Evolutionary conservation across 2,888 invertebrate species (phyloP), one percentile per base, ranked within the genome.

Genomic region (Sphinx pinastri): DNA sequence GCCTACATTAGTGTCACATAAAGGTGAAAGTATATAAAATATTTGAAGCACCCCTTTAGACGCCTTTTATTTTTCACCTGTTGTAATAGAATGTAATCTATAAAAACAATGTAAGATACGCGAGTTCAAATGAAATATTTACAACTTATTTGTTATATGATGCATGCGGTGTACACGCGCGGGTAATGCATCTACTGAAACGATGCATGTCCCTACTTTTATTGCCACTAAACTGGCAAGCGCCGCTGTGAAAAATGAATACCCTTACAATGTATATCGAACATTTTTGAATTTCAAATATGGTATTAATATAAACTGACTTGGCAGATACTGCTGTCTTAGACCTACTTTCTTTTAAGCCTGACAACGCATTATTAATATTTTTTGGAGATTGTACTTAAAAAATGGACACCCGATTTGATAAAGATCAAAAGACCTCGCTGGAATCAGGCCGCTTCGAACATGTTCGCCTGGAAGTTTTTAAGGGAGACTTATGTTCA

Each of bases 221-320:
- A 70, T 58, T 57, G 59, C 70, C 52, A 67, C 70, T 70, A 70
- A 70, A 70, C 67, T 67, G 58, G 67, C n/a, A 19, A 19, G 52
- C 49, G 49, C 67, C 54, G 14, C 66, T 12, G 25, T 67, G 70
- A 70, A 70, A 70, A 67, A 70, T 70, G 70, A 67, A 70, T 70
- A 58, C 14, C 16, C 45, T 49, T 19, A 69, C 69, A 54, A 63
- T 70, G 58, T 70, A 58, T 38, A 38, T 25, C 16, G 45, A 69
- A 52, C 38, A 59, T 60, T 69, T 60, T 38, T 13, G n/a, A 51
- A 31, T 68, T 58, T 68, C n/a, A 68, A 25, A 68, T 45, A 8
- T 5, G 38, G 5, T 5, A 38, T 38, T 7, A 38, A 38, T 38
- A 51, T 51, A 14, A 51, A 51, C 51, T 51, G 25, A 0, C 51